phyloP scores from a whole-genome alignment of 2,797 vertebrate species.

The Megaceryle alcyon region DNA sequence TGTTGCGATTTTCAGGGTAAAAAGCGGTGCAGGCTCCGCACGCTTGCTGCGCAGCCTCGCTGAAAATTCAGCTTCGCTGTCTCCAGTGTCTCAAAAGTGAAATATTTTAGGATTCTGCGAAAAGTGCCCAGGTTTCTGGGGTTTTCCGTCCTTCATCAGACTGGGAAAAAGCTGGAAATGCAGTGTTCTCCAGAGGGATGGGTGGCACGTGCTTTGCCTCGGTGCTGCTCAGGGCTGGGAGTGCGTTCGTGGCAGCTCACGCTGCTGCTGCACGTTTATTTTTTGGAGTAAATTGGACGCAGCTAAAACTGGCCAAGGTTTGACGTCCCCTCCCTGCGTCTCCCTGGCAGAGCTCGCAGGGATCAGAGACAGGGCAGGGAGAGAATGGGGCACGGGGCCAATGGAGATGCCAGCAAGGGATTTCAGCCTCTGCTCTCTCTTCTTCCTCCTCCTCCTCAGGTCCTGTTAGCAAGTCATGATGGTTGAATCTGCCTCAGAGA shows the following conservation, averaged over 20 bases:
- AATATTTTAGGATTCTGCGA: neutral
- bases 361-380: fast-evolving
- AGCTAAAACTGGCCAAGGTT: neutral
- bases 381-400: neutral
- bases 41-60: fast-evolving
- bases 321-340: neutral
- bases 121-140: neutral
- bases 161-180: neutral
- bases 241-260: fast-evolving
- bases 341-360: fast-evolving
- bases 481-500: conserved; percentile 99
- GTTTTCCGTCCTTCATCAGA: neutral
- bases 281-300: fast-evolving
- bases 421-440: neutral
- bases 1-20: neutral
- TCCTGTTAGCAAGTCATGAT: conserved; percentile 91
- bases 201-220: neutral
- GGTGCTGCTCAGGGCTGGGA: fast-evolving
- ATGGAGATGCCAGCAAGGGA: fast-evolving
- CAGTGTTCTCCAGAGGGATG: fast-evolving
- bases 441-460: conserved; percentile 48
- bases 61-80: neutral
- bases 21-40: fast-evolving
- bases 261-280: fast-evolving
- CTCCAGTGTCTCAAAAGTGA: fast-evolving